These are phyloP conservation scores for Hozukius guyotensis DNA, from an alignment of 2,797 vertebrate species.

Conservation along the genomic window DNA sequence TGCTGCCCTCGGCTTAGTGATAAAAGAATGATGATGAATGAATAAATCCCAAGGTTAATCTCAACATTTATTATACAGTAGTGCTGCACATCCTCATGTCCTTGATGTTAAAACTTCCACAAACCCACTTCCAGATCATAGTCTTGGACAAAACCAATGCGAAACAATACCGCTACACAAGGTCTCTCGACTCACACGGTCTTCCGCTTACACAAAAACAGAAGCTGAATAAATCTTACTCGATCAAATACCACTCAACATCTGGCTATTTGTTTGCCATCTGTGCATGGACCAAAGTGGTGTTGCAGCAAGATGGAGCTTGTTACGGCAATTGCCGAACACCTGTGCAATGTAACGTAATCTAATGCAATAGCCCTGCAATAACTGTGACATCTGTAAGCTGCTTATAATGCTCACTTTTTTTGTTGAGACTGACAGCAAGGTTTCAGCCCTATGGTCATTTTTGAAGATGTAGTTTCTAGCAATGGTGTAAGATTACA, in stretches of 20 bases:
- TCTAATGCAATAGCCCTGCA: constrained; percentile 15
- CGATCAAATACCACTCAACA: constrained; percentile 22
- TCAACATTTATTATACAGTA: constrained; percentile 40
- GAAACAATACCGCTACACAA: background rate
- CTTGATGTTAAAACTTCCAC: constrained; percentile 32
- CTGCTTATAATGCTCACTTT: constrained; percentile 8
- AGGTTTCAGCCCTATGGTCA: background rate
- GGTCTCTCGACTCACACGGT: background rate
- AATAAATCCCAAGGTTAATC: constrained; percentile 65
- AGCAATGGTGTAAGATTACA: background rate
- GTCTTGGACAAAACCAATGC: constrained; percentile 10
- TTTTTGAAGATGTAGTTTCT: background rate
- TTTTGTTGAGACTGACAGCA: background rate
- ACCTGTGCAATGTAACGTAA: constrained; percentile 43
- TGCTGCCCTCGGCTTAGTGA: constrained; percentile 1
- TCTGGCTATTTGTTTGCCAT: constrained; percentile 30
- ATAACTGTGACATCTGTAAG: constrained; percentile 21
- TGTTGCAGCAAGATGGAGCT: constrained; percentile 22
- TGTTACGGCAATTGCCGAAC: constrained; percentile 33
- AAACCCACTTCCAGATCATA: constrained; percentile 5
- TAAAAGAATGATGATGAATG: constrained; percentile 58
- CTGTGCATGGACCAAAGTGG: constrained; percentile 6
- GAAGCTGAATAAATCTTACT: background rate
- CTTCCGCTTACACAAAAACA: background rate
- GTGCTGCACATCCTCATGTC: background rate